These are phyloP conservation scores for Pogonocherus hispidulus DNA, from an alignment of 2,888 invertebrate genomes.

Conservation along the genomic window DNA sequence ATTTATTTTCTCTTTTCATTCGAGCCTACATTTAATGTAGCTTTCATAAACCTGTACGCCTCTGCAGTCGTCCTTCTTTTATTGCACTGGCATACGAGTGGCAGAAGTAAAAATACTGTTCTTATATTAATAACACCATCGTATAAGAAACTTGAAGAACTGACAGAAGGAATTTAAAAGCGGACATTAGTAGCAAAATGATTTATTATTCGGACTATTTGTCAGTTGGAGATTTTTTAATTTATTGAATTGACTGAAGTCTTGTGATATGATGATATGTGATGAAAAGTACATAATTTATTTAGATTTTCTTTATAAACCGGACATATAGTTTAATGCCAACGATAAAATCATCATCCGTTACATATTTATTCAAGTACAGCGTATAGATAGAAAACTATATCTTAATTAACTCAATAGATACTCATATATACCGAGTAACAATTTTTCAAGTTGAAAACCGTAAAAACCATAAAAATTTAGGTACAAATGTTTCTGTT, in stretches of 20 bases:
- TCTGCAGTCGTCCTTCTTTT: background rate
- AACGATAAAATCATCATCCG: too few species aligned
- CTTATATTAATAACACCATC: conserved; percentile 17
- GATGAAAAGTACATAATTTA: background rate
- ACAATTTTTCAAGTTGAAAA: too few species aligned
- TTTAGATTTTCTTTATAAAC: too few species aligned
- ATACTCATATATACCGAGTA: too few species aligned
- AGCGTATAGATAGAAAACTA: too few species aligned
- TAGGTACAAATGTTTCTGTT: too few species aligned
- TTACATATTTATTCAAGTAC: too few species aligned
- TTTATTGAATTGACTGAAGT: background rate
- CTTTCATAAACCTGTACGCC: background rate
- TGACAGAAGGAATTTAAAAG: conserved; percentile 27
- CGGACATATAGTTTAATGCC: too few species aligned
- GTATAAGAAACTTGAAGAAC: conserved; percentile 15
- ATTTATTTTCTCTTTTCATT: background rate
- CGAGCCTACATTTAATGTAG: background rate
- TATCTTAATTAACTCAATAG: too few species aligned
- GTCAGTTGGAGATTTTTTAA: conserved; percentile 3
- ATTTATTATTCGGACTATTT: conserved; percentile 23
- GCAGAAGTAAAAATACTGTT: conserved; percentile 16
- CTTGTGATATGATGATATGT: background rate
- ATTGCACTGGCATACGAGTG: conserved; percentile 8
- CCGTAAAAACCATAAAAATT: too few species aligned
- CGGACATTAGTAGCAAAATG: conserved; percentile 13